Conservation (phyloP, 2,113 vertebrate genomes). For the Xiphophorus hellerii region DNA sequence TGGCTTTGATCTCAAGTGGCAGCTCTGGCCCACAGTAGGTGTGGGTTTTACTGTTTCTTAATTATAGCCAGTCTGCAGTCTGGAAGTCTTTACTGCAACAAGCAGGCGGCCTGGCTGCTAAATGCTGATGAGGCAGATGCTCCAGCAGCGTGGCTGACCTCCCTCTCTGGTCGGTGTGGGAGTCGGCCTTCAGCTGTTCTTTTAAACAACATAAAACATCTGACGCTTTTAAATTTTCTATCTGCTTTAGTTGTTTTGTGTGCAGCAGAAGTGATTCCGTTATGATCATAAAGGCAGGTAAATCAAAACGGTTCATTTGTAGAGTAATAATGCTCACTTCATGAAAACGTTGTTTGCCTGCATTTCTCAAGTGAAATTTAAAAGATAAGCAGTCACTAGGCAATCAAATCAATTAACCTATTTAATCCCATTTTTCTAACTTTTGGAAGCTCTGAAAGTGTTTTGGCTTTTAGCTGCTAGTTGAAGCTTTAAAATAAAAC, state of each 20-base stretch:
- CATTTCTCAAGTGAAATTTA: too few relatives aligned
- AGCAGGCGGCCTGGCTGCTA: constrained; percentile 37
- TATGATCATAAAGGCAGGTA: too few relatives aligned
- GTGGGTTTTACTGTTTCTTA: constrained; percentile 76
- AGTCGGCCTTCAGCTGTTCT: constrained; percentile 27
- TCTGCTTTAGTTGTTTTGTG: too few relatives aligned
- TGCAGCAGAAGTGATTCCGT: too few relatives aligned
- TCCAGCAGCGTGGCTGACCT: constrained; percentile 42
- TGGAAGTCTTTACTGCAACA: constrained; percentile 71
- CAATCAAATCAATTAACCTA: too few relatives aligned
- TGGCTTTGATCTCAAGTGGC: constrained; percentile 77
- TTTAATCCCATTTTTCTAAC: too few relatives aligned
- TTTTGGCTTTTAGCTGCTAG: too few relatives aligned
- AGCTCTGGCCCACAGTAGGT: constrained; percentile 58
- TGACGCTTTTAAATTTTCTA: background rate
- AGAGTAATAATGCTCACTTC: background rate
- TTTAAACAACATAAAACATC: constrained; percentile 1
- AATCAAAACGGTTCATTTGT: background rate
- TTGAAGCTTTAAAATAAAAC: too few relatives aligned
- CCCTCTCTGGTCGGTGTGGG: constrained; percentile 27
- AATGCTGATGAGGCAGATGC: constrained; percentile 65
- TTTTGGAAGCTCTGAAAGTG: too few relatives aligned
- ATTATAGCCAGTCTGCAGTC: constrained; percentile 76
- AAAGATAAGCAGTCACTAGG: too few relatives aligned
- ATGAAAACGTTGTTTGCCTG: too few relatives aligned